Evolutionary conservation across 2,113 vertebrate species (phyloP), one percentile per base, ranked within the genome.

Genomic region (Daubentonia madagascariensis): DNA sequence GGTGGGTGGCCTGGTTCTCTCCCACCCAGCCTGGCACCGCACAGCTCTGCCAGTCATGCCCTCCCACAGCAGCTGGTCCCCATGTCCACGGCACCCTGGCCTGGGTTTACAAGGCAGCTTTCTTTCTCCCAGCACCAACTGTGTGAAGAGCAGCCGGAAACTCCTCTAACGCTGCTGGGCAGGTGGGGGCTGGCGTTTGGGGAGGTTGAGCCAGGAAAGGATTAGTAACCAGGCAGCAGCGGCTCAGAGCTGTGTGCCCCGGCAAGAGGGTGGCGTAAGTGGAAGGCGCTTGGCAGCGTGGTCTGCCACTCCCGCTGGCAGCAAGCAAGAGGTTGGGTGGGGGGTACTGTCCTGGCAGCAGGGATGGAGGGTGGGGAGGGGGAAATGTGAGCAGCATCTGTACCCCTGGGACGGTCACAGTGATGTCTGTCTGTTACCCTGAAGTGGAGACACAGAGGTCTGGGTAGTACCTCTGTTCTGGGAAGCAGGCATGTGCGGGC

Each of bases 171-270:
- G 43, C 80, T 88, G 86, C 84, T 67, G 94, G 98, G 95, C 97
- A 97, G 98, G 98, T 97, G 97, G 97, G 79, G 97, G 87, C 89
- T 96, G 97, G 95, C 81, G 86, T 79, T 83, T 40, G 50, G 94
- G 94, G 94, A 86, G 89, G 87, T 1, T 79, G 96, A 93, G 97
- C 97, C 97, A 98, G 98, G 98, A 98, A 96, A 25, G 98, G 98
- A 98, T 98, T 98, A 98, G 98, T 98, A 98, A 95, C 97, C 85
- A 98, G 97, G 97, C 97, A 98, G 98, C 95, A 37, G 90, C 13
- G 65, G 95, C 95, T 96, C 70, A 32, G 83, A 81, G 97, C 75
- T 13, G 50, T 94, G 95, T 97, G 97, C 92, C 97, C 25, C 20
- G 89, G 94, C 16, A 6, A 97, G 94, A 6, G 25, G 95, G 96